Conservation (phyloP, 2,888 invertebrate species). For the Drosophila pseudotakahashii region DNA sequence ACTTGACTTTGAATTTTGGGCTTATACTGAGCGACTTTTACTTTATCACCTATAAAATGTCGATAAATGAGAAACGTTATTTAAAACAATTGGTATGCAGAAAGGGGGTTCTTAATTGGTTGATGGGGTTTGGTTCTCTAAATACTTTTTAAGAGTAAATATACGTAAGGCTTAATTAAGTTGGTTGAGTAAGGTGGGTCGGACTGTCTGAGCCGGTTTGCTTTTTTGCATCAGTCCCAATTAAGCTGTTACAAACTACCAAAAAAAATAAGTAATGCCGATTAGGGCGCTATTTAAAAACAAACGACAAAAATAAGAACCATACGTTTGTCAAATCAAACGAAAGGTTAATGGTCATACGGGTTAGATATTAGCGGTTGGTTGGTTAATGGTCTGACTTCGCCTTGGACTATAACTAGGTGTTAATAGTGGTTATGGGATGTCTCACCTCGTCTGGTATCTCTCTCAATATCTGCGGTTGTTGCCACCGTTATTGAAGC, state of each 20-base stretch:
- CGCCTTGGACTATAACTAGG: constrained; percentile 56
- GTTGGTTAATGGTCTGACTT: constrained; percentile 34
- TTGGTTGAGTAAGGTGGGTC: constrained; percentile 15
- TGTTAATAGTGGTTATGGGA: constrained; percentile 27
- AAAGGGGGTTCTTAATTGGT: constrained; percentile 49
- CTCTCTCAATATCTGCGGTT: constrained; percentile 84
- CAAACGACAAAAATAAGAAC: constrained; percentile 2
- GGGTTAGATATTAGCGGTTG: constrained; percentile 6
- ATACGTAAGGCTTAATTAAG: constrained; percentile 32
- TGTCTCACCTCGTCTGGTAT: constrained; percentile 65
- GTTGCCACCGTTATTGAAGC: constrained; percentile 82
- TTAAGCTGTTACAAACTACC: constrained; percentile 35
- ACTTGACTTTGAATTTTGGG: constrained; percentile 79
- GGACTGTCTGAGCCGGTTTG: constrained; percentile 20
- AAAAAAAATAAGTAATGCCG: constrained; percentile 17
- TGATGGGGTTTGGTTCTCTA: constrained; percentile 47
- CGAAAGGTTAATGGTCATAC: constrained; percentile 11
- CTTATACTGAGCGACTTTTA: constrained; percentile 78
- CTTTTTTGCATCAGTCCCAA: constrained; percentile 25
- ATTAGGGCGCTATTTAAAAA: constrained; percentile 20
- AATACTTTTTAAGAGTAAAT: constrained; percentile 56
- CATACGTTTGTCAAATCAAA: constrained; percentile 26
- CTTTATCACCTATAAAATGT: constrained; percentile 82
- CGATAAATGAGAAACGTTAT: constrained; percentile 82
- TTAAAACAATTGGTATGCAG: constrained; percentile 65